Base-by-base conservation (phyloP, 2,797 vertebrate genomes). In the Garrulus glandarius region DNA sequence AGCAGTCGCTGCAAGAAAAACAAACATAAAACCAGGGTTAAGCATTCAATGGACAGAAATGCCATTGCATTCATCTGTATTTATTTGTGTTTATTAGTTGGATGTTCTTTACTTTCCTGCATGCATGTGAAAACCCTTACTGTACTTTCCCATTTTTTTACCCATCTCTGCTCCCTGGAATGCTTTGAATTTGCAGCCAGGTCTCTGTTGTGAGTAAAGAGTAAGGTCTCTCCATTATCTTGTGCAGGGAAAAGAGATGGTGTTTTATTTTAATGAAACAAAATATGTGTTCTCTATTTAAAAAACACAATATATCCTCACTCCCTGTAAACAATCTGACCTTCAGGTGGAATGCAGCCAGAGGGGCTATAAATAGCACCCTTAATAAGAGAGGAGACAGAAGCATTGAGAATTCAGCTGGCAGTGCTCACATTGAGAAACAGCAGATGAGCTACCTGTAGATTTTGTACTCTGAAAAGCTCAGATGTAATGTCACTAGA, bases 271-370 rank as follows among this genome's bases (percentile, higher is more conserved):
- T 90, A 65, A 97, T 95, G 92, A 96, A 93, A 95, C 44, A 88
- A 93, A 95, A 97, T 97, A 97, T 89, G 89, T 82, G 57, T 57
- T 96, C 91, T 96, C 92, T 96, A 67, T 97, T 98, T 97, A 95
- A 97, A 97, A 96, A 97, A 93, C 80, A 69, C 94, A 95, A 68
- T 83, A 97, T 97, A 97, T 95, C 96, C 97, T 97, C 85, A 92
- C 68, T 97, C 92, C 60, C 52, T 41, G 85, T 97, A 97, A 98
- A 98, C 97, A 98, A 97, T 97, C 91, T 94, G 94, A 96, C 95
- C 79, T 89, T 69, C 97, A 85, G 87, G 86, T 97, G 98, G 98
- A 97, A 95, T 44, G 72, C 18, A 89, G 97, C 97, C 97, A 97
- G 93, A 68, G 27, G 34, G 53, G 57, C 91, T 98, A 98, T 97